phyloP scores from a whole-genome alignment of 2,113 vertebrate species.

The Notechis scutatus region DNA sequence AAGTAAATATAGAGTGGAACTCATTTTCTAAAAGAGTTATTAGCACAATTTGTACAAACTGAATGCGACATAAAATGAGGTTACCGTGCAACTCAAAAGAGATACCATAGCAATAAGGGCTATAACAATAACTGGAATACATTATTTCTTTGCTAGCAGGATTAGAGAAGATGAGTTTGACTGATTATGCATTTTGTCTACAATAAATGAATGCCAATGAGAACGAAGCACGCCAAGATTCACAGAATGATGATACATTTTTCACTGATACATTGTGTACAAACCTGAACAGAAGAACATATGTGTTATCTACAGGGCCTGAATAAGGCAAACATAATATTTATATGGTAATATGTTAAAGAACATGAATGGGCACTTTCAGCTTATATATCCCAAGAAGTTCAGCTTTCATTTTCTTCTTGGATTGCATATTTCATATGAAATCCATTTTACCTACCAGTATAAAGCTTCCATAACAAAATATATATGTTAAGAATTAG shows the following conservation, averaged over 20 bases:
- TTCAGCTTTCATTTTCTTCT: not conserved
- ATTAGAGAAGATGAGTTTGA: not conserved
- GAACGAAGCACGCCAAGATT: slow-evolving; percentile 8
- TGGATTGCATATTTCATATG: not conserved
- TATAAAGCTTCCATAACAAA: not conserved
- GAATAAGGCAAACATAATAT: not conserved
- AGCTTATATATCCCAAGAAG: not conserved
- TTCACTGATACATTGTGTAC: slow-evolving; percentile 12
- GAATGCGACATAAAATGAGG: not conserved
- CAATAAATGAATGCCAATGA: slow-evolving; percentile 3
- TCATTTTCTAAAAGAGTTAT: not conserved
- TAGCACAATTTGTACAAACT: not conserved
- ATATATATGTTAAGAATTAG: not conserved
- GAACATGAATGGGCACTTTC: slow-evolving; percentile 5
- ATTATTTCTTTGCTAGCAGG: not conserved
- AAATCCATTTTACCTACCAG: not conserved
- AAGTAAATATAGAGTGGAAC: not conserved
- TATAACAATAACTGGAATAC: not conserved
- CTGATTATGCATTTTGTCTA: not conserved
- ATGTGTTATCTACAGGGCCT: slow-evolving; percentile 14
- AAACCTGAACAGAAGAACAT: slow-evolving; percentile 8
- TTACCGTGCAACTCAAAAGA: not conserved
- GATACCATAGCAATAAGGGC: not conserved
- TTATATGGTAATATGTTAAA: slow-evolving; percentile 4
- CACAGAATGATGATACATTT: not conserved